Percentiles rank a stretch among this genome's conserved stretches.
phyloP scores from a whole-genome alignment of 1,140 invertebrate genomes.

The Anastrepha obliqua region DNA sequence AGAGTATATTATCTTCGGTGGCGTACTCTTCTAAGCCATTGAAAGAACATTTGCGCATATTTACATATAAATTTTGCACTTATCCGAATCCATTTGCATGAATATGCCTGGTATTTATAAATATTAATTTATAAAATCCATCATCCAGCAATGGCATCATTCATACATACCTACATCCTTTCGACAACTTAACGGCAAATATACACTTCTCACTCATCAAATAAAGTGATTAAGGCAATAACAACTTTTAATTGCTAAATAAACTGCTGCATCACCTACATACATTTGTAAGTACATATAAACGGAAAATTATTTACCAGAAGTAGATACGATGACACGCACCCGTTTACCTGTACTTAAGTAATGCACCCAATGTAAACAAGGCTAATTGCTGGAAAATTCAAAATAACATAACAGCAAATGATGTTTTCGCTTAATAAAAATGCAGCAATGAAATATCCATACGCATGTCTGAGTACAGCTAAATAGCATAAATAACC shows the following conservation, averaged over 20 bases:
- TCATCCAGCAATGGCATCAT: no score
- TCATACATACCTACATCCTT: no score
- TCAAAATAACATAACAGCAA: slow-evolving; percentile 49
- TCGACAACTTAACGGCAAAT: neutral
- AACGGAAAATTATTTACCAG: no score
- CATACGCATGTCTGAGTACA: neutral
- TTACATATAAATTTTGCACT: no score
- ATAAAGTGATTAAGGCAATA: neutral
- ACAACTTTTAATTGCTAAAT: slow-evolving; percentile 44
- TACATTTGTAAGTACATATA: neutral
- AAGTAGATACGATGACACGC: no score
- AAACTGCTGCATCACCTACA: neutral
- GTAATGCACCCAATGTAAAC: slow-evolving; percentile 35
- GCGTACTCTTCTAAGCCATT: no score
- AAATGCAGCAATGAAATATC: neutral
- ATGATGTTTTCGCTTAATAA: slow-evolving; percentile 49
- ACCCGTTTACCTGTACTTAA: neutral
- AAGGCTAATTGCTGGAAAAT: slow-evolving; percentile 52
- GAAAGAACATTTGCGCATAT: no score
- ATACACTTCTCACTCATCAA: neutral
- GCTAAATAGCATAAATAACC: slow-evolving; percentile 20
- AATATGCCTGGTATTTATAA: no score
- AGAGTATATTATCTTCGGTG: no score
- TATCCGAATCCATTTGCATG: no score
- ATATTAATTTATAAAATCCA: no score